phyloP scores from a whole-genome alignment of 2,888 invertebrate species.

The Drosophila kokeensis region DNA sequence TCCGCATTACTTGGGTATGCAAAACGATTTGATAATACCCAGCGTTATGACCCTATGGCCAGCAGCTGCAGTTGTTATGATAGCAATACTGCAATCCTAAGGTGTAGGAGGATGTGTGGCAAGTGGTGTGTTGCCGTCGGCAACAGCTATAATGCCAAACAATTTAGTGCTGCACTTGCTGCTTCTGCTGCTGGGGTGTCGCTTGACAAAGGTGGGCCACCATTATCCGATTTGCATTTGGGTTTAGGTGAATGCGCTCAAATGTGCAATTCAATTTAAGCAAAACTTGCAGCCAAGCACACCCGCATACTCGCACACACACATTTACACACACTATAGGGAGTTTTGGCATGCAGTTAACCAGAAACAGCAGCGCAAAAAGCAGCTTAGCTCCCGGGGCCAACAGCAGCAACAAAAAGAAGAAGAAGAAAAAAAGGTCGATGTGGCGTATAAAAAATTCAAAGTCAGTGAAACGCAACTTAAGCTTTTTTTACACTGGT shows the following conservation, averaged over 20 bases:
- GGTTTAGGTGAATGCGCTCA: conserved; percentile 80
- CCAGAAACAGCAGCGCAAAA: conserved; percentile 78
- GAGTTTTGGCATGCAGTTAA: conserved; percentile 73
- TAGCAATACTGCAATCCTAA: conserved; percentile 53
- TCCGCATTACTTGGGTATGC: conserved; percentile 49
- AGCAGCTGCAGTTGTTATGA: conserved; percentile 75
- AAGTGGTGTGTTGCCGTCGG: neutral
- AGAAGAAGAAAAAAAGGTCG: conserved; percentile 54
- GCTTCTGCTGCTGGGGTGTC: conserved; percentile 38
- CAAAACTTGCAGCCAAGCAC: conserved; percentile 63
- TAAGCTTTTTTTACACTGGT: conserved; percentile 78
- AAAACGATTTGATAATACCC: conserved; percentile 70
- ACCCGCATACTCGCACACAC: conserved; percentile 9
- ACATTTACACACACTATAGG: conserved; percentile 5
- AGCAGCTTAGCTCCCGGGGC: conserved; percentile 70
- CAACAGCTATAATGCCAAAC: conserved; percentile 70
- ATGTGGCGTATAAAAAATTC: conserved; percentile 77
- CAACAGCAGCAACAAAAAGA: conserved; percentile 9
- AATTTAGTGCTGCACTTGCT: conserved; percentile 67
- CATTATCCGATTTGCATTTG: conserved; percentile 81
- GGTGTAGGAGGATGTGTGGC: conserved; percentile 4
- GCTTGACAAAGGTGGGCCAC: conserved; percentile 72
- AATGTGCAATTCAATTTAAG: conserved; percentile 82
- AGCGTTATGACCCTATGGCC: conserved; percentile 63
- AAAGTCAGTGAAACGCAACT: conserved; percentile 81